phyloP scores from a whole-genome alignment of 2,797 vertebrate species.

The Avahi laniger region DNA sequence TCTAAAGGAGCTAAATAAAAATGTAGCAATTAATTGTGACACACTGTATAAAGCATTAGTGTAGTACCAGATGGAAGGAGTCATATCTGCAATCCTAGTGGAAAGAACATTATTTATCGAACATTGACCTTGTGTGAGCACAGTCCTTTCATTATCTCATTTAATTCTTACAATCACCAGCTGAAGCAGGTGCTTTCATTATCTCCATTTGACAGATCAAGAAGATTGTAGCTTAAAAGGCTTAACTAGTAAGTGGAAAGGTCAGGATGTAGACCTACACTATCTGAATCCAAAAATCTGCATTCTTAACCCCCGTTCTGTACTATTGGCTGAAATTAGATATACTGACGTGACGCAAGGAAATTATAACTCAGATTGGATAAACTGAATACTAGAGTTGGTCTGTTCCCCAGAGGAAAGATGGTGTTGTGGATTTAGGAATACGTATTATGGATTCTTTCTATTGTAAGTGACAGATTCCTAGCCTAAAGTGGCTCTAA shows the following conservation, averaged over 20 bases:
- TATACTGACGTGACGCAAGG: neutral
- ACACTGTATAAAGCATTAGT: neutral
- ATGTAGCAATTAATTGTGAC: neutral
- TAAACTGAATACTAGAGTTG: neutral
- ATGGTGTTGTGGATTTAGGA: neutral
- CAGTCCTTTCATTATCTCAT: conserved; percentile 6
- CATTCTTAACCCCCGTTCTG: neutral
- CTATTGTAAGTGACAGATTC: neutral
- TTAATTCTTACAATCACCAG: neutral
- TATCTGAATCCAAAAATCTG: conserved; percentile 35
- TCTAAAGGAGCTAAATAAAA: conserved; percentile 45
- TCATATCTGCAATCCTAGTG: neutral
- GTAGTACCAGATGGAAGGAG: neutral
- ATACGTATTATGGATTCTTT: neutral
- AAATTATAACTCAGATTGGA: neutral
- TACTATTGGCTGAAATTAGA: conserved; percentile 30
- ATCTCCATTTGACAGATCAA: neutral
- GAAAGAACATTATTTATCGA: neutral
- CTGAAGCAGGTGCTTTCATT: neutral
- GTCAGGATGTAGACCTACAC: conserved; percentile 15
- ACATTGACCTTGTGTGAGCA: neutral
- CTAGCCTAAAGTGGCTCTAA: neutral
- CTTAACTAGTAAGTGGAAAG: conserved; percentile 19
- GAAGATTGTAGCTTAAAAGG: conserved; percentile 14
- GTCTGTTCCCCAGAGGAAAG: neutral